phyloP scores from a whole-genome alignment of 2,113 vertebrate species.

The Chrysemys picta region DNA sequence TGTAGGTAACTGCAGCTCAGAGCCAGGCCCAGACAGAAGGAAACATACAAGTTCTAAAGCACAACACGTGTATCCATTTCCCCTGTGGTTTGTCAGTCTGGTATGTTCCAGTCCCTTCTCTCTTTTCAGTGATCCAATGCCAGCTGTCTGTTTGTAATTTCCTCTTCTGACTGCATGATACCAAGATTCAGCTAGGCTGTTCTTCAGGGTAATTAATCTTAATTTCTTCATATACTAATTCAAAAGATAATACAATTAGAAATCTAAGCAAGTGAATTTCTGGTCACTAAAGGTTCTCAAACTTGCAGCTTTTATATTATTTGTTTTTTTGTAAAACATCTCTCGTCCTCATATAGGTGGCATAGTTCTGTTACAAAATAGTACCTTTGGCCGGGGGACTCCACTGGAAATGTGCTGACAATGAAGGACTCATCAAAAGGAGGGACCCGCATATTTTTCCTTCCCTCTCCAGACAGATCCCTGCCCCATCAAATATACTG shows the following conservation, averaged over 20 bases:
- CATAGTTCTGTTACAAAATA: background rate
- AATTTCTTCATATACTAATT: background rate
- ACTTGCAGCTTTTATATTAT: background rate
- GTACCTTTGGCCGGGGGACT: fast-evolving
- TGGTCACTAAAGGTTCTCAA: background rate
- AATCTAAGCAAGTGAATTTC: background rate
- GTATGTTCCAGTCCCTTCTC: background rate
- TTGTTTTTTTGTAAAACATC: background rate
- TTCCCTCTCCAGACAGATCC: background rate
- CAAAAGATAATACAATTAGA: background rate
- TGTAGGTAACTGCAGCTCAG: background rate
- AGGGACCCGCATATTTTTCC: background rate
- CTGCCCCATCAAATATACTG: background rate
- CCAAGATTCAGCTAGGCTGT: background rate
- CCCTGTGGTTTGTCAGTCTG: background rate
- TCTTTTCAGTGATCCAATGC: conserved; percentile 7
- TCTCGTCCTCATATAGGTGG: background rate
- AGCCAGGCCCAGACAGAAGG: background rate
- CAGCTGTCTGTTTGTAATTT: background rate
- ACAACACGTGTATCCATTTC: background rate
- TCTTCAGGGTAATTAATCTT: background rate
- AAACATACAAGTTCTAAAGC: background rate
- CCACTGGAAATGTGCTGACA: background rate
- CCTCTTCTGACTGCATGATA: background rate
- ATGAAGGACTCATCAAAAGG: background rate